These are phyloP conservation scores for Malurus leucopterus DNA, from an alignment of 2,797 vertebrate genomes.

Conservation along the genomic window DNA sequence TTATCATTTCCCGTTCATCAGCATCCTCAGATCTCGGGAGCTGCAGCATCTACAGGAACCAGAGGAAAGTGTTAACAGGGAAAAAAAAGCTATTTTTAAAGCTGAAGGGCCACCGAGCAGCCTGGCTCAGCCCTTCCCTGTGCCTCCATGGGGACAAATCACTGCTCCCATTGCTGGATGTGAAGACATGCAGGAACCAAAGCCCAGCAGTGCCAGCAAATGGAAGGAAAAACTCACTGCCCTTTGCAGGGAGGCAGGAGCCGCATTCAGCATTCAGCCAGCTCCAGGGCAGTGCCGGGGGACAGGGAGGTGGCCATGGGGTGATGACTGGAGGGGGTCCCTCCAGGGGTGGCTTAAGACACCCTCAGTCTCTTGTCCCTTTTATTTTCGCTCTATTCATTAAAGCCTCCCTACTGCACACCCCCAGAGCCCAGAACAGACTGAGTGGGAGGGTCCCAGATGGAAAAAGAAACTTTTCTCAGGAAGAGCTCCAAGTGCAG, in stretches of 20 bases:
- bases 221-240: neutral
- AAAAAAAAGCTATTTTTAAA: neutral
- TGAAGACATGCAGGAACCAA: neutral
- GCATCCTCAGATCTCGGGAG: neutral
- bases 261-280: rapidly evolving
- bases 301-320: rapidly evolving
- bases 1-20: neutral
- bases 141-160: neutral
- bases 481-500: neutral
- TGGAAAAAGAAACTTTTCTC: neutral
- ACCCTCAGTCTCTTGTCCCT: neutral
- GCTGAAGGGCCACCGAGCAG: neutral
- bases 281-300: rapidly evolving
- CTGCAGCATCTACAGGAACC: neutral
- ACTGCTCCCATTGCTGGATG: neutral
- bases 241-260: neutral
- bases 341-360: neutral
- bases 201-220: neutral
- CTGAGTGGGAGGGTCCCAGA: rapidly evolving
- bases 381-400: neutral
- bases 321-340: neutral
- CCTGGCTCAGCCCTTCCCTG: neutral
- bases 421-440: rapidly evolving
- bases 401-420: neutral
- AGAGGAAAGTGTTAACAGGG: neutral